Base-by-base conservation (phyloP, 2,888 invertebrate genomes). In the Neoaliturus tenellus region DNA sequence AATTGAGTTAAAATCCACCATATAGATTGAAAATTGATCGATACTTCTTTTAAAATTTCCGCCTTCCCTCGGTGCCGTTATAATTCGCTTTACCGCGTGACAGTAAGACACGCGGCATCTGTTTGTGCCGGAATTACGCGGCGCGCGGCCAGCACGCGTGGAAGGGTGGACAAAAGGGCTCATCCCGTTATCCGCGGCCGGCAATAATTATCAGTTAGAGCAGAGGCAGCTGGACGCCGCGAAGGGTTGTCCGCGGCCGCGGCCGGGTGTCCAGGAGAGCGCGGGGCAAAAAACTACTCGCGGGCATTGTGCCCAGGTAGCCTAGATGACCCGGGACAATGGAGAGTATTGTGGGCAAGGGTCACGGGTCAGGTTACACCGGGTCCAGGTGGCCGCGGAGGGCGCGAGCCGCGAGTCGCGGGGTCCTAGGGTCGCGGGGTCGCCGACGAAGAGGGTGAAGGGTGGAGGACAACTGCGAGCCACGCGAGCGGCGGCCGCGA, bases 121-220 rank as follows among this genome's bases (percentile, higher is more conserved):
- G 44, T 44, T 44, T 14, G 44, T 44, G 12, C 3, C 67, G 67
- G 35, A 69, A 39, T 23, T 23, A n/a, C 4, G 3, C 39, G 69
- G 39, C 69, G 69, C 23, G 69, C 39, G 69, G n/a, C 75, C 28
- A 3, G 39, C 75, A 71, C 75, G 48, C 48, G 8, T 5, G 12
- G 41, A 20, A 44, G 28, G 44, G 28, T 39, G 33, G 78, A 35
- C 55, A 78, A 35, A 55, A 71, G 55, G 78, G 8, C 23, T 78
- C 78, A 78, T 78, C 78, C 78, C 33, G 78, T 78, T 78, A 78
- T 78, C 20, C 78, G 28, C 75, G 17, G 31, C 75, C 28, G 75
- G 48, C 48, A 75, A 48, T 75, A 75, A 75, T 75, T 44, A 75
- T 75, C 75, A 44, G 75, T 75, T 75, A 48, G 55, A 28, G 25